phyloP scores from a whole-genome alignment of 2,888 invertebrate genomes.

The Zaprionus obscuricornis region DNA sequence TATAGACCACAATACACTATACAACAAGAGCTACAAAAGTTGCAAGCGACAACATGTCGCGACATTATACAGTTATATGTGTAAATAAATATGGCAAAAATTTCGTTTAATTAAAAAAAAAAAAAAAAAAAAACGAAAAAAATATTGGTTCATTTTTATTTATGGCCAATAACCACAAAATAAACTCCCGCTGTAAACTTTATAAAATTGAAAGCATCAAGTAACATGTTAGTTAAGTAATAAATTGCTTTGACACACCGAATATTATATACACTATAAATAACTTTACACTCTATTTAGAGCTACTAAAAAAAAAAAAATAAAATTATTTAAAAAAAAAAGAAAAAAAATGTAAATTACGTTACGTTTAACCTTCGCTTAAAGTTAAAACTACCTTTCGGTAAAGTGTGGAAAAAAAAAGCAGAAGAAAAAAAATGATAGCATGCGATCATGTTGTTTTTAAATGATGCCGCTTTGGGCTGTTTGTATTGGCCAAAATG shows the following conservation, averaged over 20 bases:
- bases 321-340: not conserved
- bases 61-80: too few relatives aligned
- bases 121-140: too few relatives aligned
- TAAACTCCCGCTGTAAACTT: not conserved
- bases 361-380: too few relatives aligned
- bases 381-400: too few relatives aligned
- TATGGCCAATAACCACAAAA: slow-evolving; percentile 60
- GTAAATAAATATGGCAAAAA: slow-evolving; percentile 58
- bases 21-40: slow-evolving; percentile 25
- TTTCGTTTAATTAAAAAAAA: slow-evolving; percentile 69
- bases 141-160: slow-evolving; percentile 67
- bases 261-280: too few relatives aligned
- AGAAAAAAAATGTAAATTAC: too few relatives aligned
- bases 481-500: slow-evolving; percentile 78
- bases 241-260: too few relatives aligned
- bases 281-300: not conserved
- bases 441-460: slow-evolving; percentile 69
- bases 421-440: slow-evolving; percentile 14
- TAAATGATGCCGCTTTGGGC: slow-evolving; percentile 69
- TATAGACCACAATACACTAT: slow-evolving; percentile 14
- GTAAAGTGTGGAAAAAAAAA: not conserved
- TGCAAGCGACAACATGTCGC: too few relatives aligned
- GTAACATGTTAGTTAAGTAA: slow-evolving; percentile 39
- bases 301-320: slow-evolving; percentile 17
- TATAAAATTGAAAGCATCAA: slow-evolving; percentile 5